phyloP scores from a whole-genome alignment of 2,113 vertebrate genomes.

The Hemibagrus wyckioides region DNA sequence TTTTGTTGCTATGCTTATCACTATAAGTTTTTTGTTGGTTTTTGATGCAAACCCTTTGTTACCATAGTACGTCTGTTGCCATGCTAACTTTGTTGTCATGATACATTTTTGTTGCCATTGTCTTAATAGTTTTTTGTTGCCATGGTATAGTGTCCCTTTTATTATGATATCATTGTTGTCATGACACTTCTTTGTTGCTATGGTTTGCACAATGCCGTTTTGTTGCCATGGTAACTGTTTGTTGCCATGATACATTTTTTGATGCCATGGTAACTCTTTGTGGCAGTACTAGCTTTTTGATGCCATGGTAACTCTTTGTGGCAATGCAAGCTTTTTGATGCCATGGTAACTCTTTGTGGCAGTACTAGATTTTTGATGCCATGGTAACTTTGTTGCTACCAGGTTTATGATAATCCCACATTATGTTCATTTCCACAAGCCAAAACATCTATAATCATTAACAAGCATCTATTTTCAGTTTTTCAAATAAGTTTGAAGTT shows the following conservation, averaged over 20 bases:
- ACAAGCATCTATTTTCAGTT: neutral
- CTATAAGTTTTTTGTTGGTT: neutral
- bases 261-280: no score
- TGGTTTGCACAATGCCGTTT: neutral
- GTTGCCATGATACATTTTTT: no score
- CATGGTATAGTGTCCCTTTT: neutral
- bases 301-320: neutral
- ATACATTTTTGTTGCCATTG: neutral
- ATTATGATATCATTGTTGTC: no score
- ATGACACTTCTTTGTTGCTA: neutral
- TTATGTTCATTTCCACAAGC: neutral
- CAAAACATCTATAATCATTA: neutral
- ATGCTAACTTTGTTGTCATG: neutral
- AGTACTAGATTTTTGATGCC: neutral
- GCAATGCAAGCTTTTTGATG: neutral
- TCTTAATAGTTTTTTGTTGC: neutral
- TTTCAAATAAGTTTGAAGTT: neutral
- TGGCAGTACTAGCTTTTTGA: no score
- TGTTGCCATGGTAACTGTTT: no score
- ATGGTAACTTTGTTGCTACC: neutral
- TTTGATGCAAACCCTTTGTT: neutral
- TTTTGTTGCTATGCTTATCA: neutral
- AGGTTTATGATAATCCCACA: neutral
- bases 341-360: neutral
- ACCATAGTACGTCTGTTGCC: neutral